phyloP scores from a whole-genome alignment of 2,888 invertebrate genomes.

The Drosophila koepferae region DNA sequence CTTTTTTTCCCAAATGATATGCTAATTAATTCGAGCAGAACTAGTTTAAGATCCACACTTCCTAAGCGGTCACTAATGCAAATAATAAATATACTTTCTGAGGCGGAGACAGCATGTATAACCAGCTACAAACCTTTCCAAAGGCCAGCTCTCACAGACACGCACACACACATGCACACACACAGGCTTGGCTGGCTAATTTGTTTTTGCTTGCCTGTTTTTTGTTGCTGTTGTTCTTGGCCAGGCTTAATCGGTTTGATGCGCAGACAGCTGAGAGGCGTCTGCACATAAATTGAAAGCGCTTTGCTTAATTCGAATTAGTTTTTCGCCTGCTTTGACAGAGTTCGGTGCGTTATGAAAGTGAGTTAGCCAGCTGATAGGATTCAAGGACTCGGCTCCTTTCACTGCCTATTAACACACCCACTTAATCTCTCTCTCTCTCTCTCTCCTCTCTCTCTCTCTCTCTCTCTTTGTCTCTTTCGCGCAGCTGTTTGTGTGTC shows the following conservation, averaged over 20 bases:
- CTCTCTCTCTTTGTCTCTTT: constrained; percentile 21
- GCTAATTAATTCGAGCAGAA: constrained; percentile 51
- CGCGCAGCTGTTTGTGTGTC: constrained; percentile 65
- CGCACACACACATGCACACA: neutral
- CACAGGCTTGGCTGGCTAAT: constrained; percentile 26
- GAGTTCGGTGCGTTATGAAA: constrained; percentile 66
- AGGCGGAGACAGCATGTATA: constrained; percentile 19
- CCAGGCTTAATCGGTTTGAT: constrained; percentile 28
- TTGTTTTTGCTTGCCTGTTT: constrained; percentile 1
- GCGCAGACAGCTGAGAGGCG: constrained; percentile 29
- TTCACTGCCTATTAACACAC: constrained; percentile 5
- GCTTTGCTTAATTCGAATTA: constrained; percentile 57
- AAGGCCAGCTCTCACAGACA: constrained; percentile 4
- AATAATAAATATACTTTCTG: constrained; percentile 59
- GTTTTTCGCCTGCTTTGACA: constrained; percentile 60
- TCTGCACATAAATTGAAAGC: constrained; percentile 67
- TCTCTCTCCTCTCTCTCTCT: no score
- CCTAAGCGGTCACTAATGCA: constrained; percentile 56
- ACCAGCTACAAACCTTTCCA: constrained; percentile 42
- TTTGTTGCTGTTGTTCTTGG: constrained; percentile 38
- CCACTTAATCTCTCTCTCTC: constrained; percentile 10
- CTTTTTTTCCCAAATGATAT: constrained; percentile 23
- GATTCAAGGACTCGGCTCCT: constrained; percentile 30
- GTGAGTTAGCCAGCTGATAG: constrained; percentile 52
- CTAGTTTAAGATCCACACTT: constrained; percentile 63